These are phyloP conservation scores for Vireo altiloquus DNA, from an alignment of 2,113 vertebrate species.

Conservation along the genomic window DNA sequence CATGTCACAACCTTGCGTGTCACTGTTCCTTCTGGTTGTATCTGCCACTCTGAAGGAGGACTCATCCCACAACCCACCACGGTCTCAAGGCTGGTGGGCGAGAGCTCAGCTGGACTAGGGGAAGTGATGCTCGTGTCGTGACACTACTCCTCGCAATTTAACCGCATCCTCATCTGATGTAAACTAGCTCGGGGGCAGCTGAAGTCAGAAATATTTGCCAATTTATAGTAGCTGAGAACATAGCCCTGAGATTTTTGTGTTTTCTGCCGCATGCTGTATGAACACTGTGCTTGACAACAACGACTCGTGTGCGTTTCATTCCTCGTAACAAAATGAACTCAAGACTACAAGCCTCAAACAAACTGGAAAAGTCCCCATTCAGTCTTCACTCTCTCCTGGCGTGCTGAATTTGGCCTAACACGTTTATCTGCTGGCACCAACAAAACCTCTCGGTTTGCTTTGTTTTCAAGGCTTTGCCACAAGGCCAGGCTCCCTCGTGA, in stretches of 20 bases:
- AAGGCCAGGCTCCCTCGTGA: not conserved
- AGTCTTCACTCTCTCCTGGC: slow-evolving; percentile 27
- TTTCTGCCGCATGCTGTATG: not conserved
- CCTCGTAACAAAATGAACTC: slow-evolving; percentile 17
- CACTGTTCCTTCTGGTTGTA: not conserved
- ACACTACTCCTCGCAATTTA: not conserved
- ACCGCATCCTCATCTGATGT: slow-evolving; percentile 54
- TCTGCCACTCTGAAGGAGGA: not conserved
- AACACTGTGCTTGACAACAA: slow-evolving; percentile 34
- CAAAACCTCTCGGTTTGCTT: not conserved
- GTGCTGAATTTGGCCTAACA: slow-evolving; percentile 37
- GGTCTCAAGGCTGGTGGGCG: not conserved
- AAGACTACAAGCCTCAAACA: slow-evolving; percentile 9
- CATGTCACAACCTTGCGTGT: not conserved
- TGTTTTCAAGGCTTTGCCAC: not conserved
- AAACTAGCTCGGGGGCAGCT: slow-evolving; percentile 15
- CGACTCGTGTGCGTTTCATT: not conserved
- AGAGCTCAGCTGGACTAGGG: not conserved
- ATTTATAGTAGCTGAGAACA: slow-evolving; percentile 40
- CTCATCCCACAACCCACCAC: not conserved
- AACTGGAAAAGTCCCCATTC: slow-evolving; percentile 18
- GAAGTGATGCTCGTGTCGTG: not conserved
- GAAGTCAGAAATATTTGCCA: slow-evolving; percentile 35
- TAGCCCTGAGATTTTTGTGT: slow-evolving; percentile 55
- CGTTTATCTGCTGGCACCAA: slow-evolving; percentile 26